These are phyloP conservation scores for Thaumetopoea pityocampa DNA, from an alignment of 1,140 invertebrate species.

Conservation along the genomic window DNA sequence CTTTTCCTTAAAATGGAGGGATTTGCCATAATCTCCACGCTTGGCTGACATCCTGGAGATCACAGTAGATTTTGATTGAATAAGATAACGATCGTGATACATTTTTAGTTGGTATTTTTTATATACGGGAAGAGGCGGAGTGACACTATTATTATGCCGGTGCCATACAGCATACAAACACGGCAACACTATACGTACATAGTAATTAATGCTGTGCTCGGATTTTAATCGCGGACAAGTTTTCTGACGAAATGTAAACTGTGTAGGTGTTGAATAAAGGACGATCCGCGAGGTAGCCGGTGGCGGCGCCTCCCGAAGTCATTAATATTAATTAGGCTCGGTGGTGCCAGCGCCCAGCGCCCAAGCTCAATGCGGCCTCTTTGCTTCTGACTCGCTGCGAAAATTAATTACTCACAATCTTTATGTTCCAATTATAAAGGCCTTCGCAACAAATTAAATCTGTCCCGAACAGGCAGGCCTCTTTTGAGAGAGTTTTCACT, in stretches of 20 bases:
- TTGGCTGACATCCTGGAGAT: no score
- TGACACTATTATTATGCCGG: no score
- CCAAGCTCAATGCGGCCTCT: slow-evolving; percentile 62
- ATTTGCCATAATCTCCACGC: no score
- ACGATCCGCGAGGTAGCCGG: slow-evolving; percentile 36
- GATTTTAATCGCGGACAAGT: no score
- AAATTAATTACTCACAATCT: slow-evolving; percentile 76
- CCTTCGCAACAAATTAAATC: slow-evolving; percentile 76
- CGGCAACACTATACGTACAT: no score
- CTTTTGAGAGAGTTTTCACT: slow-evolving; percentile 73
- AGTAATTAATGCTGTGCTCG: no score
- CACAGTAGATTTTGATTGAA: no score
- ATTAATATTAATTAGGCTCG: slow-evolving; percentile 75
- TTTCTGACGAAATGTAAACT: slow-evolving; percentile 30
- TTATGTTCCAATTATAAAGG: slow-evolving; percentile 76
- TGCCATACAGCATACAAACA: no score
- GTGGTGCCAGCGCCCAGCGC: slow-evolving; percentile 45
- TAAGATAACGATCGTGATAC: no score
- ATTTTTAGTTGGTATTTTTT: no score
- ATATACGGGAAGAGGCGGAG: no score
- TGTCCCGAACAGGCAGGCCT: slow-evolving; percentile 70
- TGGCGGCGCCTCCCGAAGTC: slow-evolving; percentile 54
- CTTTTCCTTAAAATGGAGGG: no score
- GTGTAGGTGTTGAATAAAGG: slow-evolving; percentile 49
- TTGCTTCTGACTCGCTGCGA: slow-evolving; percentile 72